phyloP scores from a whole-genome alignment of 2,888 invertebrate species.

The Acleris holmiana region DNA sequence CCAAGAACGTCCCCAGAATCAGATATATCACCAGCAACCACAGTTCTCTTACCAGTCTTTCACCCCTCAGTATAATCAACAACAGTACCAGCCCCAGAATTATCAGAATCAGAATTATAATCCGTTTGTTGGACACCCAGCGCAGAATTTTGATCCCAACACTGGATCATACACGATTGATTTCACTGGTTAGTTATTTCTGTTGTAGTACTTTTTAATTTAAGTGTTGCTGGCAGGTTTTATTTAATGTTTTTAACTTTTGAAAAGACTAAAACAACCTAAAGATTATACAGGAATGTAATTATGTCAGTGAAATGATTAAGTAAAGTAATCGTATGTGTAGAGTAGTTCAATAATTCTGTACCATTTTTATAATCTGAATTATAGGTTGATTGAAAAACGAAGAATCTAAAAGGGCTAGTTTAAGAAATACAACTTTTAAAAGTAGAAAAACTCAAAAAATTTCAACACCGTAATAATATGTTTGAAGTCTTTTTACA shows the following conservation, averaged over 20 bases:
- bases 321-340: too few relatives aligned
- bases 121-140: conserved; percentile 87
- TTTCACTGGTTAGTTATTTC: conserved; percentile 84
- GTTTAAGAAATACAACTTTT: too few relatives aligned
- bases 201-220: neutral
- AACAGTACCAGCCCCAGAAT: conserved; percentile 55
- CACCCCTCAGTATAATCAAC: conserved; percentile 60
- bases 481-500: too few relatives aligned
- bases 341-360: too few relatives aligned
- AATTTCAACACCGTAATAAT: too few relatives aligned
- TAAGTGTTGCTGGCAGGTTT: too few relatives aligned
- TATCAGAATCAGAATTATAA: conserved; percentile 70
- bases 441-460: too few relatives aligned
- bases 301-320: too few relatives aligned
- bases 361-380: neutral
- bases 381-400: neutral
- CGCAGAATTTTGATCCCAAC: conserved; percentile 88
- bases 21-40: conserved; percentile 73
- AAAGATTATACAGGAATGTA: too few relatives aligned
- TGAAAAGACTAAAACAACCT: too few relatives aligned
- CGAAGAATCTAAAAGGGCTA: neutral
- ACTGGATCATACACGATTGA: conserved; percentile 91
- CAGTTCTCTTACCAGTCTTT: conserved; percentile 69
- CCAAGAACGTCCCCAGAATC: conserved; percentile 62
- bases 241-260: too few relatives aligned